A percentile compares a stretch with the other conserved stretches of the same genome.
Evolutionary conservation across 2,888 invertebrate species (phyloP).

Genomic region (Ichneumoninae sp.): DNA sequence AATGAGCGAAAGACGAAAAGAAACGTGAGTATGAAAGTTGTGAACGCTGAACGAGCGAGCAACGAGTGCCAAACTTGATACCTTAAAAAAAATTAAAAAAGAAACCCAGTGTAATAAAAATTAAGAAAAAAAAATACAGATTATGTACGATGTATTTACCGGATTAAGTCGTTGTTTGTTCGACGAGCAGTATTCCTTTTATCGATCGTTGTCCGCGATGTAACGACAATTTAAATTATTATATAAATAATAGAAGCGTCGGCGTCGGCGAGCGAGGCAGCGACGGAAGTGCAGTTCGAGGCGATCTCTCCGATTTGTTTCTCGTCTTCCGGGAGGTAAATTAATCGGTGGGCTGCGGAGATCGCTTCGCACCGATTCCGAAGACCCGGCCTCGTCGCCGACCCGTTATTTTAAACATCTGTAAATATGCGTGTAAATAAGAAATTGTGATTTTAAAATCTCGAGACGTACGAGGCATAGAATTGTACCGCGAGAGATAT

Average conservation of each 20-base stretch:
- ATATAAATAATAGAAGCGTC: constrained; percentile 68
- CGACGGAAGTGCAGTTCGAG: constrained; percentile 46
- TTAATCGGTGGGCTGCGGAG: constrained; percentile 20
- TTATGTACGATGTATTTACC: constrained; percentile 77
- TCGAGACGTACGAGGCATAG: constrained; percentile 72
- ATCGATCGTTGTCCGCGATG: constrained; percentile 81
- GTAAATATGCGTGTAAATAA: constrained; percentile 79
- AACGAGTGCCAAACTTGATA: constrained; percentile 83
- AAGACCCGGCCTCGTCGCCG: constrained; percentile 2
- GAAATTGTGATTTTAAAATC: constrained; percentile 80
- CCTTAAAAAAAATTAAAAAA: constrained; percentile 53
- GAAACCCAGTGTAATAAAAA: constrained; percentile 77
- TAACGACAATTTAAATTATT: constrained; percentile 83
- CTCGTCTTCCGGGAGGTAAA: constrained; percentile 16
- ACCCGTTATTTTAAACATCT: constrained; percentile 58
- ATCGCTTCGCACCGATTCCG: constrained; percentile 40
- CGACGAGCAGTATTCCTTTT: constrained; percentile 82
- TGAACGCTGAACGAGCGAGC: constrained; percentile 64
- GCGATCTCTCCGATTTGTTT: constrained; percentile 8
- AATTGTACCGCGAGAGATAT: constrained; percentile 73
- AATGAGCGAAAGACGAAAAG: constrained; percentile 18
- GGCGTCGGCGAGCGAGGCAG: constrained; percentile 54
- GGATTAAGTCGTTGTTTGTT: constrained; percentile 77
- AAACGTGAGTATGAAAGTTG: constrained; percentile 58
- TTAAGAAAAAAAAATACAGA: constrained; percentile 67